Percentiles rank a stretch among this genome's conserved stretches.
Conservation (phyloP, 2,113 vertebrate species). For the Gracilinanus agilis region DNA sequence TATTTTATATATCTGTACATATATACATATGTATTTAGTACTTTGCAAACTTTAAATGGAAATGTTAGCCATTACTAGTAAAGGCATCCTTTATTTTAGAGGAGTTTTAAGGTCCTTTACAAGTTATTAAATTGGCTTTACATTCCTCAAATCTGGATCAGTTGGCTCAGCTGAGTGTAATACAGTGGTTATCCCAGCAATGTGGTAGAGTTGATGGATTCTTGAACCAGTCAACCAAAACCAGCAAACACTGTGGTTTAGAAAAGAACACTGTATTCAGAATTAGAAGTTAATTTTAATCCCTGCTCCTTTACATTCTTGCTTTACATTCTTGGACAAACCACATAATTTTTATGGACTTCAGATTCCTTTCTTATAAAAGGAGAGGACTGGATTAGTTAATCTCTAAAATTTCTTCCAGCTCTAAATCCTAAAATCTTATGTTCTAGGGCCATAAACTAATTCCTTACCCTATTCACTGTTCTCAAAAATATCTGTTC, state of each 20-base stretch:
- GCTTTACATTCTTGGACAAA: background rate
- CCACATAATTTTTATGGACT: background rate
- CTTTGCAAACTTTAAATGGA: background rate
- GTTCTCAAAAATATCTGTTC: background rate
- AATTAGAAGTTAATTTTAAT: background rate
- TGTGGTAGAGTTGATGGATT: background rate
- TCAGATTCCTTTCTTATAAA: background rate
- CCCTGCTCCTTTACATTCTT: background rate
- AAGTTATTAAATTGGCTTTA: background rate
- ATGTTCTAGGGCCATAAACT: background rate
- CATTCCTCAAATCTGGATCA: background rate
- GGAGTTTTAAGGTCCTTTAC: background rate
- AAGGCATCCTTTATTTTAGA: background rate
- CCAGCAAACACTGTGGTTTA: background rate
- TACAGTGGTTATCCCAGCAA: background rate
- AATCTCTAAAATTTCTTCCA: background rate
- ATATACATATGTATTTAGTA: background rate
- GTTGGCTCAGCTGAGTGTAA: background rate
- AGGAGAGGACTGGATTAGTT: background rate
- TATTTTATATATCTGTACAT: background rate
- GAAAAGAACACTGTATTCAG: background rate
- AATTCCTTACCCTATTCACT: background rate
- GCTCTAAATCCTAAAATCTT: background rate
- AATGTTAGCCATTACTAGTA: background rate
- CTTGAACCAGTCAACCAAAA: background rate